Conservation (phyloP, 1,140 invertebrate genomes). For the Asobara japonica region DNA sequence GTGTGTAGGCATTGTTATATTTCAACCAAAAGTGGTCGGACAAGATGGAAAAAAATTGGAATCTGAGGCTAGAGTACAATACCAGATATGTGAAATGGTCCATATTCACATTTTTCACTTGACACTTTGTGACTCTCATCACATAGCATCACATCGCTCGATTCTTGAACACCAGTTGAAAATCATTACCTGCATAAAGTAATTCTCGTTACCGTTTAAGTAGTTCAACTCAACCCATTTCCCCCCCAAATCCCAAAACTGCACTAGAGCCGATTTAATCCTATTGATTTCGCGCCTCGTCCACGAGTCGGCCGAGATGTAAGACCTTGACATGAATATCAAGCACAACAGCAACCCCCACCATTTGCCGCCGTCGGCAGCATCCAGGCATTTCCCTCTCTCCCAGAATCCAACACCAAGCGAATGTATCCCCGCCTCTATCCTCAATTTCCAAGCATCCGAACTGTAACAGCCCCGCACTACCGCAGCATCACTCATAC, state of each 20-base stretch:
- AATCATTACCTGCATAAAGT: too few relatives aligned
- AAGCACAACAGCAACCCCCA: constrained; percentile 17
- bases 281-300: constrained; percentile 34
- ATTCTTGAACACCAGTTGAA: too few relatives aligned
- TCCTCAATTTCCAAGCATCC: constrained; percentile 3
- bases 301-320: constrained; percentile 29
- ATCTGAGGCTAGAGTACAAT: too few relatives aligned
- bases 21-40: too few relatives aligned
- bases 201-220: too few relatives aligned
- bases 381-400: not conserved
- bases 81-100: too few relatives aligned
- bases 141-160: too few relatives aligned
- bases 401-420: not conserved
- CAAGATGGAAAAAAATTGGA: too few relatives aligned
- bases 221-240: not conserved
- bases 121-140: too few relatives aligned
- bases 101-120: too few relatives aligned
- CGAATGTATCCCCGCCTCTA: not conserved
- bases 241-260: not conserved
- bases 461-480: not conserved
- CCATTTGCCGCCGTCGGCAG: not conserved
- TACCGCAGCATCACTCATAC: not conserved
- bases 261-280: constrained; percentile 25
- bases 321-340: constrained; percentile 35
- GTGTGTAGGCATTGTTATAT: too few relatives aligned